Percentiles rank a stretch among this genome's conserved stretches.
These are phyloP conservation scores for Ips typographus DNA, from an alignment of 1,140 invertebrate genomes.

Conservation along the genomic window DNA sequence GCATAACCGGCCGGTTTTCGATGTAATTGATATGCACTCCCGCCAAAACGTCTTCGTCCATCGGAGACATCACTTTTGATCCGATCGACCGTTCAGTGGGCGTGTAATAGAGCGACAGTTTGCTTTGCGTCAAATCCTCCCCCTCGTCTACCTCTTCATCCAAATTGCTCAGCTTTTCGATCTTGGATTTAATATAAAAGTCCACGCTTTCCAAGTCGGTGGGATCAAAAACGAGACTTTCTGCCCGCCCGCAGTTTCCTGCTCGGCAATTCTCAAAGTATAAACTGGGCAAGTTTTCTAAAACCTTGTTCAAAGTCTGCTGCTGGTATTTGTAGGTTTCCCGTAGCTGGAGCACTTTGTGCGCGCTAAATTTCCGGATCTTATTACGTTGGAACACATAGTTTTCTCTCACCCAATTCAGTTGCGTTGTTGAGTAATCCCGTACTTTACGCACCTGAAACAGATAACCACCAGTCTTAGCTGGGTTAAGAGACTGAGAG, in stretches of 20 bases:
- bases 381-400: constrained; percentile 93
- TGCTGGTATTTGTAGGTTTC: constrained; percentile 96
- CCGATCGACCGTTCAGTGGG: constrained; percentile 64
- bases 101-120: constrained; percentile 75
- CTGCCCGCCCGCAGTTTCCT: constrained; percentile 78
- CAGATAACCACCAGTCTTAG: not conserved
- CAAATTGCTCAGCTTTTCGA: constrained; percentile 56
- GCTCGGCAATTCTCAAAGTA: constrained; percentile 92
- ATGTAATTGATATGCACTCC: constrained; percentile 50
- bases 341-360: constrained; percentile 82
- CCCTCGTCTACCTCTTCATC: constrained; percentile 49
- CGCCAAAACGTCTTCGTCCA: constrained; percentile 37
- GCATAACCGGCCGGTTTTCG: constrained; percentile 38
- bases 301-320: constrained; percentile 88
- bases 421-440: constrained; percentile 84
- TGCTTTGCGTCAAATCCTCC: constrained; percentile 62
- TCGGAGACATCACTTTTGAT: constrained; percentile 38
- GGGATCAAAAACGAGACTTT: constrained; percentile 73
- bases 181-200: constrained; percentile 66
- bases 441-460: constrained; percentile 79
- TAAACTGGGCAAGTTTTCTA: constrained; percentile 90
- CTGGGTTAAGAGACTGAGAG: not conserved
- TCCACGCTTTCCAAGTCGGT: constrained; percentile 62
- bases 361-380: constrained; percentile 90
- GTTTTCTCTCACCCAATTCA: constrained; percentile 91